Evolutionary conservation across 2,888 invertebrate species (phyloP).

Genomic region (Leptogaster cylindrica): DNA sequence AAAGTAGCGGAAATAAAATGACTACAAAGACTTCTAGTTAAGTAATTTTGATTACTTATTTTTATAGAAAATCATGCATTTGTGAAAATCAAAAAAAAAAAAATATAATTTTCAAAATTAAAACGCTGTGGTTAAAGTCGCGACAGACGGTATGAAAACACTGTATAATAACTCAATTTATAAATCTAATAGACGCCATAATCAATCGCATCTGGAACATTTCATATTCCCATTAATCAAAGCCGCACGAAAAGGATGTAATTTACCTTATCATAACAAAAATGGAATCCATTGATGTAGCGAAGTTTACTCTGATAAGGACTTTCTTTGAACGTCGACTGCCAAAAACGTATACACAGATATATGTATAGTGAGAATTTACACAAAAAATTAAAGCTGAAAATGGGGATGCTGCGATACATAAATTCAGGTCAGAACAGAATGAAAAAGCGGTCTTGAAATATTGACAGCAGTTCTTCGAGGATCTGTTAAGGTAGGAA

Average conservation of each 20-base stretch:
- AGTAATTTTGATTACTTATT: too few relatives aligned
- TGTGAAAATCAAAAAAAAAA: not conserved
- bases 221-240: slow-evolving; percentile 43
- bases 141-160: slow-evolving; percentile 9
- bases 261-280: slow-evolving; percentile 44
- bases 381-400: slow-evolving; percentile 18
- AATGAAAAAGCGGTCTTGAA: slow-evolving; percentile 19
- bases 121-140: not conserved
- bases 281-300: slow-evolving; percentile 37
- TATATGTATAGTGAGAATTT: not conserved
- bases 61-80: too few relatives aligned
- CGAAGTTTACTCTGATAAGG: slow-evolving; percentile 50
- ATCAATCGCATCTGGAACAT: slow-evolving; percentile 40
- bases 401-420: not conserved
- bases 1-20: too few relatives aligned
- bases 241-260: slow-evolving; percentile 44
- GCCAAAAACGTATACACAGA: not conserved
- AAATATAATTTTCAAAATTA: too few relatives aligned
- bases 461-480: slow-evolving; percentile 13
- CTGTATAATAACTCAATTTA: slow-evolving; percentile 37
- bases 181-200: slow-evolving; percentile 34
- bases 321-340: slow-evolving; percentile 49
- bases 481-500: not conserved
- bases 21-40: too few relatives aligned
- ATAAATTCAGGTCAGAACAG: not conserved